Percentiles rank a stretch among this genome's conserved stretches.
Conservation (phyloP, 2,797 vertebrate species). For the Anisognathus igniventris region DNA sequence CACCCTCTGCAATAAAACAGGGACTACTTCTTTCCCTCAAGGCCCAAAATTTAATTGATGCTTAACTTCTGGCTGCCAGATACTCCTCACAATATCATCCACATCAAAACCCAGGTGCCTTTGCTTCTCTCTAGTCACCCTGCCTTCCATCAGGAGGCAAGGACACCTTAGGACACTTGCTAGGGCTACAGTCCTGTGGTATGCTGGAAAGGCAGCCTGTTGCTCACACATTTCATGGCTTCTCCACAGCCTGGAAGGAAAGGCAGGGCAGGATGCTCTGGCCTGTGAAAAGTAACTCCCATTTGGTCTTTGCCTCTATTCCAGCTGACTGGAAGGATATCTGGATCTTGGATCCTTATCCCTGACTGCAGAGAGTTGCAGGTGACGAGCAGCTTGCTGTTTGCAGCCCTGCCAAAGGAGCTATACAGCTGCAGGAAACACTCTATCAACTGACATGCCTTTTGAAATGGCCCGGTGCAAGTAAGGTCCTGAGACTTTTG, state of each 20-base stretch:
- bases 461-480: background rate
- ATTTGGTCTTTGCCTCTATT: background rate
- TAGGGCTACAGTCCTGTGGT: background rate
- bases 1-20: background rate
- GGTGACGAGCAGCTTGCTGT: background rate
- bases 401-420: background rate
- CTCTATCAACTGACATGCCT: accelerated
- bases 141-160: background rate
- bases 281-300: background rate
- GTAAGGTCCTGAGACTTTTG: background rate
- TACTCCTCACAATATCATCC: background rate
- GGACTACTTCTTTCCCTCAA: background rate
- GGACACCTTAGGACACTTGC: background rate
- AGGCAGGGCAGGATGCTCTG: background rate
- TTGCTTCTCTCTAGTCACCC: background rate
- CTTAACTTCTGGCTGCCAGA: background rate
- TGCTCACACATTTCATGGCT: background rate
- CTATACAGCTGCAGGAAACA: background rate
- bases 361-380: background rate
- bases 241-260: background rate
- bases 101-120: background rate
- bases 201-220: background rate
- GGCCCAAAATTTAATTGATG: background rate
- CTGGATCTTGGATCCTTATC: background rate
- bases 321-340: background rate